These are phyloP conservation scores for Microcaecilia unicolor DNA, from an alignment of 2,797 vertebrate genomes.

Conservation along the genomic window DNA sequence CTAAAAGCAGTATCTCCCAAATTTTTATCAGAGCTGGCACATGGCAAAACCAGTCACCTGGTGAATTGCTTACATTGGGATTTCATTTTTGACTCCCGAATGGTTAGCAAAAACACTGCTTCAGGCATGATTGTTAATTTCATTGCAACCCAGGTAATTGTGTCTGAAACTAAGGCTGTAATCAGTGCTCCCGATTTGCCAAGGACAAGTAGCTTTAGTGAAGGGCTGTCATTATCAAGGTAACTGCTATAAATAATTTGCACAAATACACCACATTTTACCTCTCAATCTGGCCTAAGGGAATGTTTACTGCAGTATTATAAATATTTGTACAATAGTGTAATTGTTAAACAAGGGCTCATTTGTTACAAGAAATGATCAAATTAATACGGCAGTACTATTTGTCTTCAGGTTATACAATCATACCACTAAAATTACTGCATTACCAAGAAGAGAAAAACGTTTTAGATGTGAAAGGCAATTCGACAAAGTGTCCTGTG, in stretches of 20 bases:
- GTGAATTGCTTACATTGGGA: constrained; percentile 9
- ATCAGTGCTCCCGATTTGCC: constrained; percentile 18
- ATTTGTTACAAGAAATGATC: too few species aligned
- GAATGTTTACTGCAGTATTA: constrained; percentile 10
- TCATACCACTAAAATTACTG: too few species aligned
- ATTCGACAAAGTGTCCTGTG: too few species aligned
- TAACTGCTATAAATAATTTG: neutral
- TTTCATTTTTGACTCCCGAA: constrained; percentile 16
- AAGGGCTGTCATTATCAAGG: constrained; percentile 1
- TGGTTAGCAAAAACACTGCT: constrained; percentile 15
- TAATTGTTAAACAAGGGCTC: too few species aligned
- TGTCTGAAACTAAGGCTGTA: constrained; percentile 5
- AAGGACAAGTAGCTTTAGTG: constrained; percentile 20
- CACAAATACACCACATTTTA: constrained; percentile 14
- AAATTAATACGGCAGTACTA: too few species aligned
- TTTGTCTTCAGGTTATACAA: too few species aligned
- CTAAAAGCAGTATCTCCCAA: too few species aligned
- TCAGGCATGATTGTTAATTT: constrained; percentile 23
- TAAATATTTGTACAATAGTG: too few species aligned
- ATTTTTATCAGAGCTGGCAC: too few species aligned
- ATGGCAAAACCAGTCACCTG: too few species aligned
- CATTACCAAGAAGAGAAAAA: too few species aligned
- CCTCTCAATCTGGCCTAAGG: constrained; percentile 11
- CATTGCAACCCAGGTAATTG: constrained; percentile 44
- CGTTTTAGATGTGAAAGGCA: too few species aligned